These are phyloP conservation scores for Rhopalosiphum nymphaeae DNA, from an alignment of 2,888 invertebrate species.

Conservation along the genomic window DNA sequence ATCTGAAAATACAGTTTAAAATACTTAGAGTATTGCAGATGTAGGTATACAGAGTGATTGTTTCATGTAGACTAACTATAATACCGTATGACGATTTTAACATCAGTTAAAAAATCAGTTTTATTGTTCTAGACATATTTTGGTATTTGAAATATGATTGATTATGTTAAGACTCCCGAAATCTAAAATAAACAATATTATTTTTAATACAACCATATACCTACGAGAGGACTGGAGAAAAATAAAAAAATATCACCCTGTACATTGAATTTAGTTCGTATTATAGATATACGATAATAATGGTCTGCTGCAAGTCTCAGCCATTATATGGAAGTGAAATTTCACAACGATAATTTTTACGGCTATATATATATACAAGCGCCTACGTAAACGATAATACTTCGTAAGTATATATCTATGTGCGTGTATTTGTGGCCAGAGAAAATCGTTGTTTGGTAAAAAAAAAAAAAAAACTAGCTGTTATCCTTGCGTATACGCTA, in stretches of 20 bases:
- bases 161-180: too few relatives aligned
- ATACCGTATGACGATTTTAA: not conserved
- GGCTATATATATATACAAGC: not conserved
- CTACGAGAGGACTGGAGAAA: not conserved
- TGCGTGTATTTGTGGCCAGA: not conserved
- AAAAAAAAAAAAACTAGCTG: not conserved
- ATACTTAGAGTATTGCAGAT: not conserved
- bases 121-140: not conserved
- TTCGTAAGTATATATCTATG: not conserved
- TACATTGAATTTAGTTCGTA: not conserved
- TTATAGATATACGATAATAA: not conserved
- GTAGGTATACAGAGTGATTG: not conserved
- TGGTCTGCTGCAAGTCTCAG: not conserved
- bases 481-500: not conserved
- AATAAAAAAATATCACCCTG: not conserved
- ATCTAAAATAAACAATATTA: not conserved
- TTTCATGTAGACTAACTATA: not conserved
- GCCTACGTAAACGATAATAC: not conserved
- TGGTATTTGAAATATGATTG: not conserved
- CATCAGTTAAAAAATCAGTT: too few relatives aligned
- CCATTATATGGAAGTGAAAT: slow-evolving; percentile 3
- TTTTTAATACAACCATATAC: not conserved
- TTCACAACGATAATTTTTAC: not conserved
- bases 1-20: not conserved
- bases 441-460: slow-evolving; percentile 5